A percentile compares a stretch with the other conserved stretches of the same genome.
These are phyloP conservation scores for Patella depressa DNA, from an alignment of 2,888 invertebrate genomes.

Conservation along the genomic window DNA sequence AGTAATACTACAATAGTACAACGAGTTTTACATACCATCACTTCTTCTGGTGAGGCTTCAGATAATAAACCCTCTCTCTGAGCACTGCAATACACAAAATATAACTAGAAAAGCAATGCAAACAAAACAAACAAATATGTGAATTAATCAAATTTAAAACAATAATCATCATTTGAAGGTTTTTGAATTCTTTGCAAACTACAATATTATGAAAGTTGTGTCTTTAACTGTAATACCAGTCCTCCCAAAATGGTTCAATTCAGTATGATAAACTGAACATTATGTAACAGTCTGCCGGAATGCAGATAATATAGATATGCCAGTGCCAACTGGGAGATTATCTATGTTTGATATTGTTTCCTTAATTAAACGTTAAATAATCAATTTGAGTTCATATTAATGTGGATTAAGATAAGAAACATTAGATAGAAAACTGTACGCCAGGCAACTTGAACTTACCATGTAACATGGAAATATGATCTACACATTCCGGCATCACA, in stretches of 20 bases:
- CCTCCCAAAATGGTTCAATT: too few relatives aligned
- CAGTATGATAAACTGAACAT: too few relatives aligned
- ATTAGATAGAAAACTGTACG: too few relatives aligned
- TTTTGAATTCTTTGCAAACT: too few relatives aligned
- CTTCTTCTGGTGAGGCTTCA: constrained; percentile 80
- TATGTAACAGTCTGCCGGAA: background rate
- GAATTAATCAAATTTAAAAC: background rate
- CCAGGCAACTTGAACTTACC: constrained; percentile 70
- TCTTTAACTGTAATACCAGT: too few relatives aligned
- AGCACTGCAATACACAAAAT: constrained; percentile 76
- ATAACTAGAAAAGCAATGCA: background rate
- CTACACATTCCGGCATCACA: constrained; percentile 99
- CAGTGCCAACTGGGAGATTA: too few relatives aligned
- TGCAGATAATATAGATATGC: background rate
- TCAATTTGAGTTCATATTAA: too few relatives aligned
- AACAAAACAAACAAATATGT: background rate
- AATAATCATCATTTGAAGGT: too few relatives aligned
- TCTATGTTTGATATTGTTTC: too few relatives aligned
- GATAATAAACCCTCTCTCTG: constrained; percentile 93
- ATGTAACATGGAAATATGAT: constrained; percentile 97
- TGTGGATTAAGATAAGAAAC: too few relatives aligned
- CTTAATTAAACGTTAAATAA: too few relatives aligned
- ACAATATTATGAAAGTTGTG: too few relatives aligned
- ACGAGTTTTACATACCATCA: constrained; percentile 49
- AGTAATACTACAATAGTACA: background rate